Conservation (phyloP, 2,113 vertebrate genomes). For the Psittacula cyanocephala region DNA sequence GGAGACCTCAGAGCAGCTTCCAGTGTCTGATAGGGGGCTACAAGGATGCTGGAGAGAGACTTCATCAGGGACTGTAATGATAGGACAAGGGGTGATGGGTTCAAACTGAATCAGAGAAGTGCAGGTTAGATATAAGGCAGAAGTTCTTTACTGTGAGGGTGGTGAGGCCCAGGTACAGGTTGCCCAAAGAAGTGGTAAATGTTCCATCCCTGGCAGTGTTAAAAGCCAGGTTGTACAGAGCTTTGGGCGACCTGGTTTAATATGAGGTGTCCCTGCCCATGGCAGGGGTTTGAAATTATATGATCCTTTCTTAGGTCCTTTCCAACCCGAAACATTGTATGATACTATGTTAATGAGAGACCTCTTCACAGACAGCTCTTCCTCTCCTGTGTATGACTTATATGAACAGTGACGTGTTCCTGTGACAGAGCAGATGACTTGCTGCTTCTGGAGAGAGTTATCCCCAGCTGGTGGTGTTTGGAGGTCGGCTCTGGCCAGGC, state of each 20-base stretch:
- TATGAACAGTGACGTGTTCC: neutral
- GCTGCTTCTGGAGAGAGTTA: neutral
- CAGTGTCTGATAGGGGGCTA: neutral
- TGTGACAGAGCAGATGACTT: neutral
- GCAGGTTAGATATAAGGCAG: neutral
- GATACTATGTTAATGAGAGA: neutral
- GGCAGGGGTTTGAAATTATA: neutral
- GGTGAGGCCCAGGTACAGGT: neutral
- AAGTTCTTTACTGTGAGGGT: neutral
- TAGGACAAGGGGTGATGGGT: too few species aligned
- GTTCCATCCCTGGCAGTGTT: neutral
- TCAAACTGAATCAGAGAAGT: too few species aligned
- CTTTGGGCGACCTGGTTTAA: neutral
- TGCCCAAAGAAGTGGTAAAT: neutral
- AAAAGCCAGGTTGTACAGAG: neutral
- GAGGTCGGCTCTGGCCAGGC: neutral
- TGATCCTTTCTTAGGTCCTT: neutral
- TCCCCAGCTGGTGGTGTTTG: neutral
- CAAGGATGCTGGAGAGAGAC: neutral
- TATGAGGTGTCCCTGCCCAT: neutral
- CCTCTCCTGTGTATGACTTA: neutral
- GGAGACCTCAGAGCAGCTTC: neutral
- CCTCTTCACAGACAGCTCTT: neutral
- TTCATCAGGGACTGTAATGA: neutral
- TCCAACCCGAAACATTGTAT: neutral